Percentiles rank a stretch among this genome's conserved stretches.
phyloP scores from a whole-genome alignment of 2,113 vertebrate species.

The Pardalotus punctatus region DNA sequence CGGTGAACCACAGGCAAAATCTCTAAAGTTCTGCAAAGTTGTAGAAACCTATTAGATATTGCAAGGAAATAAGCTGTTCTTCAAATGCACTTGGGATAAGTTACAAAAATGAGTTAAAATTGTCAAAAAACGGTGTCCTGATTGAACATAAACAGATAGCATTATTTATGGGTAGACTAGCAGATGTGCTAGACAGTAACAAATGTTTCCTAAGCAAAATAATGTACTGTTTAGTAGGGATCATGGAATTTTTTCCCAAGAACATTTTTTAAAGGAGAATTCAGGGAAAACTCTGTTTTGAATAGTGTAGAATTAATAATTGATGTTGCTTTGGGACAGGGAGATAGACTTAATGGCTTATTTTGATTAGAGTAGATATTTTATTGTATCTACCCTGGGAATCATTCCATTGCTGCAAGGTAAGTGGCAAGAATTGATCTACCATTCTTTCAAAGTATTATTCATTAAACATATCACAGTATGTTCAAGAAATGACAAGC shows the following conservation, averaged over 20 bases:
- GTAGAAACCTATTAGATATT: background rate
- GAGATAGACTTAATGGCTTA: background rate
- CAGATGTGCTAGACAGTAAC: background rate
- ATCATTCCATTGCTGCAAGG: background rate
- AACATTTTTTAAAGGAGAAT: background rate
- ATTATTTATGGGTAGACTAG: background rate
- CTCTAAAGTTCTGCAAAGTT: background rate
- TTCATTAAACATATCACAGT: background rate
- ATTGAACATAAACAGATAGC: background rate
- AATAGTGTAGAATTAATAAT: background rate
- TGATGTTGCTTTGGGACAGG: background rate
- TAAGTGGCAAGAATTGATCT: background rate
- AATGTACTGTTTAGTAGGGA: background rate
- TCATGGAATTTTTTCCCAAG: background rate
- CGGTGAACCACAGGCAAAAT: background rate
- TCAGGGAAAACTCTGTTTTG: background rate
- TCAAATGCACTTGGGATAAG: background rate
- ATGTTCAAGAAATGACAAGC: background rate
- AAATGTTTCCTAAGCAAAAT: background rate
- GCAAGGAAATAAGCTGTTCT: background rate
- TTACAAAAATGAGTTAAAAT: background rate
- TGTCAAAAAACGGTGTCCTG: background rate
- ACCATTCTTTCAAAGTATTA: background rate
- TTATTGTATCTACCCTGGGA: background rate
- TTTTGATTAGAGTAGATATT: slow-evolving; percentile 14